These are phyloP conservation scores for Pseudorectes ferrugineus DNA, from an alignment of 2,113 vertebrate species.

Conservation along the genomic window DNA sequence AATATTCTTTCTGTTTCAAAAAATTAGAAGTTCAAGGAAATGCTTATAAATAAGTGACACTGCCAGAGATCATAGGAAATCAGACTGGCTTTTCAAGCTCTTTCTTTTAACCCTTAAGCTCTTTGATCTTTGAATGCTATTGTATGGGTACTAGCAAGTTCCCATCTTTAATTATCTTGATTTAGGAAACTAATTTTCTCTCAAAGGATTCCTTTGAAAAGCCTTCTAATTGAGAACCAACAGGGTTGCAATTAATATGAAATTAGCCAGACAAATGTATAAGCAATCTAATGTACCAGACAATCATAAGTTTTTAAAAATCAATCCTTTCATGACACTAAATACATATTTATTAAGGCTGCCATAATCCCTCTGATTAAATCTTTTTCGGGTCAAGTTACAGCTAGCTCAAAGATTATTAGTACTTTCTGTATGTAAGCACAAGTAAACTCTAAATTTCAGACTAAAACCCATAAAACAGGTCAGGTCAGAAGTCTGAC, in stretches of 20 bases:
- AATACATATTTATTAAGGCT: background rate
- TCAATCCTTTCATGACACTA: background rate
- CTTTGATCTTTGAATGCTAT: slow-evolving; percentile 27
- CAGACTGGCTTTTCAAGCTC: background rate
- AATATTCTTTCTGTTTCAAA: slow-evolving; percentile 3
- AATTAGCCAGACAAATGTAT: slow-evolving; percentile 6
- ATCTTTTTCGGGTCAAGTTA: background rate
- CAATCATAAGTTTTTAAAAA: background rate
- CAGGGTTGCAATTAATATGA: background rate
- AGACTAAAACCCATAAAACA: background rate
- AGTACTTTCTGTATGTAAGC: background rate
- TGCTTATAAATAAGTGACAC: background rate
- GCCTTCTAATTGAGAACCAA: slow-evolving; percentile 6
- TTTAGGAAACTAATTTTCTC: slow-evolving; percentile 16
- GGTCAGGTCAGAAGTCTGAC: background rate
- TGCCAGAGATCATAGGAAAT: background rate
- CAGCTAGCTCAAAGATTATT: background rate
- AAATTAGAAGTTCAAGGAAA: slow-evolving; percentile 6
- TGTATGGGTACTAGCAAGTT: slow-evolving; percentile 16
- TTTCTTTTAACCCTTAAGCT: slow-evolving; percentile 24
- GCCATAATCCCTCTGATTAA: background rate
- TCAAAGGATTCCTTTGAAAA: slow-evolving; percentile 11
- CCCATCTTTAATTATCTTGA: slow-evolving; percentile 16
- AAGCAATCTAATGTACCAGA: background rate
- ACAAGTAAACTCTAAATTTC: background rate